These are phyloP conservation scores for Labeo calbasu DNA, from an alignment of 2,797 vertebrate genomes.

Conservation along the genomic window DNA sequence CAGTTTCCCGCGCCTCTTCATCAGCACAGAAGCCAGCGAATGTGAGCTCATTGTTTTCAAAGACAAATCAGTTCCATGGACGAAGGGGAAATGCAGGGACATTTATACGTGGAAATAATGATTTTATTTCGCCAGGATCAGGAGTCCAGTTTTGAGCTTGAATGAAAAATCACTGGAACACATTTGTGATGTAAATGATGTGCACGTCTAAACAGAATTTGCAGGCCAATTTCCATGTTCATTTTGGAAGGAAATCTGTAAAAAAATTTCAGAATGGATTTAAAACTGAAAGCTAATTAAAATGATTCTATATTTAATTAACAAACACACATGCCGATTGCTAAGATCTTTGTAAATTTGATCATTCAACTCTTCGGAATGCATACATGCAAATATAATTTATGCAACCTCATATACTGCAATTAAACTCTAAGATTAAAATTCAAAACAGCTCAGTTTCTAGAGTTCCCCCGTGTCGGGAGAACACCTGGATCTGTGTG, in stretches of 20 bases:
- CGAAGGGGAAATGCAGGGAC: background rate
- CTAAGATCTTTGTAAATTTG: background rate
- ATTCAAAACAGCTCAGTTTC: background rate
- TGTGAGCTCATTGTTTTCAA: constrained; percentile 46
- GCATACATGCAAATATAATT: background rate
- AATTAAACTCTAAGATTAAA: background rate
- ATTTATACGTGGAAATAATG: background rate
- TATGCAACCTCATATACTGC: background rate
- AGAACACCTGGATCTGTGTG: constrained; percentile 32
- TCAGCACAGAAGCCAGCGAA: constrained; percentile 48
- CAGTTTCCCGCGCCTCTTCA: constrained; percentile 48
- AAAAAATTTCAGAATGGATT: background rate
- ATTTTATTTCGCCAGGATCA: background rate
- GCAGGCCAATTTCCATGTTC: background rate
- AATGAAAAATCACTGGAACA: background rate
- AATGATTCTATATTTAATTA: background rate
- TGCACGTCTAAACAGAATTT: background rate
- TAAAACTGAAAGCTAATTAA: no score
- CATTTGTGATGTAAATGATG: constrained; percentile 1
- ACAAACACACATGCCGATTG: background rate
- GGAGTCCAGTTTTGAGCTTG: background rate
- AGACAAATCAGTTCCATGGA: constrained; percentile 37
- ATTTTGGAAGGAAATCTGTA: background rate
- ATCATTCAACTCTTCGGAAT: background rate
- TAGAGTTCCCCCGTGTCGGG: background rate